phyloP scores from a whole-genome alignment of 1,140 invertebrate species.

The Pomacea maculata region DNA sequence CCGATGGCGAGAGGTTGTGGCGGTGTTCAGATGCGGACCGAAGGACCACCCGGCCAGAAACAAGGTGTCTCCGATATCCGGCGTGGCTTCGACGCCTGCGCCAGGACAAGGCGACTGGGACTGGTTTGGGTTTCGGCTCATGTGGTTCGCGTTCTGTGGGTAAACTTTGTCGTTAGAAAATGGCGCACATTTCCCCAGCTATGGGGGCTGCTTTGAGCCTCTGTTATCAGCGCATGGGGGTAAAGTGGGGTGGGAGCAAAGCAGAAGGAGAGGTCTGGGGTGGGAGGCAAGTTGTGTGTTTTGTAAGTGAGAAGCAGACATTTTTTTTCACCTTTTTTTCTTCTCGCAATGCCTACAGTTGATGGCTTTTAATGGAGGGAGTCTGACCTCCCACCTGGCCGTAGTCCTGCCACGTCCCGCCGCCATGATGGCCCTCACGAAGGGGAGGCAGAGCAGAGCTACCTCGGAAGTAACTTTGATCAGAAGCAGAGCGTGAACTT shows the following conservation, averaged over 20 bases:
- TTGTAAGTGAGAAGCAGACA: constrained; percentile 13
- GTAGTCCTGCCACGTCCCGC: too few species aligned
- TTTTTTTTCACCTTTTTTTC: neutral
- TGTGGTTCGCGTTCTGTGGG: constrained; percentile 5
- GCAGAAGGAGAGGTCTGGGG: neutral
- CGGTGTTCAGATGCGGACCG: neutral
- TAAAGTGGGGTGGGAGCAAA: neutral
- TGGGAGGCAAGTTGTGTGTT: neutral
- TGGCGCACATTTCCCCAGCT: constrained; percentile 16
- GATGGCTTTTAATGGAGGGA: too few species aligned
- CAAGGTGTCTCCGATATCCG: constrained; percentile 19
- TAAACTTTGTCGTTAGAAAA: constrained; percentile 19
- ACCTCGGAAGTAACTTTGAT: too few species aligned
- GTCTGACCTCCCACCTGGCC: too few species aligned
- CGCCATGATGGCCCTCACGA: too few species aligned
- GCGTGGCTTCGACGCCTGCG: neutral
- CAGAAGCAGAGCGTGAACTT: too few species aligned
- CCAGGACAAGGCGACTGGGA: neutral
- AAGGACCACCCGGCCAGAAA: neutral
- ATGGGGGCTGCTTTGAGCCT: neutral
- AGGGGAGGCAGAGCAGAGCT: too few species aligned
- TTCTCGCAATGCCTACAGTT: too few species aligned
- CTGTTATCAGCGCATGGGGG: neutral
- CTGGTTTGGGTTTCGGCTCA: constrained; percentile 7
- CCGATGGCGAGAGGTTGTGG: too few species aligned